Evolutionary conservation across 2,797 vertebrate genomes (phyloP).

Genomic region (Enteromius radiatus): DNA sequence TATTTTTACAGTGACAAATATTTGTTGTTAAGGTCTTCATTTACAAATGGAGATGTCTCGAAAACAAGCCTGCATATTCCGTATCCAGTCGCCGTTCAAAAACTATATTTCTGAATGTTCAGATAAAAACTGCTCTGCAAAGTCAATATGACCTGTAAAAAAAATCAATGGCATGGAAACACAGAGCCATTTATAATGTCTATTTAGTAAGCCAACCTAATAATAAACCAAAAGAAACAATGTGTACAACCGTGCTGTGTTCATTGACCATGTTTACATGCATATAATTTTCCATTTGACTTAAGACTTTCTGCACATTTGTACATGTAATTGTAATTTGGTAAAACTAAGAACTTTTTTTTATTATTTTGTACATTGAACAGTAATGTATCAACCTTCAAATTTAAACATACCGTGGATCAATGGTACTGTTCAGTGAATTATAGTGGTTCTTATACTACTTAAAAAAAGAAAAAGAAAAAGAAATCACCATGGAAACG

Average conservation of each 20-base stretch:
- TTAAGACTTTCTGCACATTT: background rate
- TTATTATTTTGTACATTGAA: background rate
- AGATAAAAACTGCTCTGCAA: background rate
- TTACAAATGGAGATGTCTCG: conserved; percentile 29
- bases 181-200: background rate
- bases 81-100: background rate
- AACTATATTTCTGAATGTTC: conserved; percentile 1
- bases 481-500: background rate
- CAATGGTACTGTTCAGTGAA: background rate
- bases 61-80: conserved; percentile 3
- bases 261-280: background rate
- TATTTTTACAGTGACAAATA: conserved; percentile 51
- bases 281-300: background rate
- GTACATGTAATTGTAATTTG: background rate
- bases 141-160: conserved; percentile 4
- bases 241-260: background rate
- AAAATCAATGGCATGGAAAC: conserved; percentile 32
- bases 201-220: conserved; percentile 22
- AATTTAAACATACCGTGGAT: background rate
- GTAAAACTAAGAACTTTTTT: background rate
- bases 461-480: background rate
- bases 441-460: background rate
- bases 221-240: conserved; percentile 17
- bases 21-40: conserved; percentile 44
- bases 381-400: background rate